phyloP scores from a whole-genome alignment of 2,888 invertebrate genomes.

The Rhodophaea formosa region DNA sequence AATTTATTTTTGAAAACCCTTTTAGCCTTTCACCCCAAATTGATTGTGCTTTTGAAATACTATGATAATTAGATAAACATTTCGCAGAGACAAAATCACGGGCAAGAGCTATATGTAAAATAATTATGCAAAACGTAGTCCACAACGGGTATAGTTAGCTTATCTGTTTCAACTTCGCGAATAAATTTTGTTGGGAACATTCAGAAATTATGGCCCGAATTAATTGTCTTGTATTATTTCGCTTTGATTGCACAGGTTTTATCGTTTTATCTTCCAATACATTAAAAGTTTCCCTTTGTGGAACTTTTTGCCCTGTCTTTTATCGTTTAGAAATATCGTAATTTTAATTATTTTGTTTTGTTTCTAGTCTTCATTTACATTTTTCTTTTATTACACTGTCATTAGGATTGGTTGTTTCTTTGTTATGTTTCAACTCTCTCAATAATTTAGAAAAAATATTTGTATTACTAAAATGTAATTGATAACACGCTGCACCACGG shows the following conservation, averaged over 20 bases:
- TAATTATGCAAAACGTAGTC: slow-evolving; percentile 34
- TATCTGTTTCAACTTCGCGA: slow-evolving; percentile 37
- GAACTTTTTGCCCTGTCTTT: slow-evolving; percentile 2
- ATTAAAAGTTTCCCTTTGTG: slow-evolving; percentile 4
- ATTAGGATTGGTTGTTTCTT: no score
- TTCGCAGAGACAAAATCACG: no score
- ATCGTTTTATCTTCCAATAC: background rate
- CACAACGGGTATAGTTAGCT: slow-evolving; percentile 30
- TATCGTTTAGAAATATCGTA: background rate
- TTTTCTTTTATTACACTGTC: background rate
- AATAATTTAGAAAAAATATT: no score
- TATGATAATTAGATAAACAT: no score
- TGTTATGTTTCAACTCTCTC: no score
- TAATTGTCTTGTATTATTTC: slow-evolving; percentile 16
- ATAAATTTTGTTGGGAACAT: slow-evolving; percentile 37
- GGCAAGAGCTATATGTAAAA: slow-evolving; percentile 20
- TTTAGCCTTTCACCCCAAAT: no score
- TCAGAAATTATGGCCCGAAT: slow-evolving; percentile 26
- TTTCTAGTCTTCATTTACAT: background rate
- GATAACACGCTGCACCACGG: no score
- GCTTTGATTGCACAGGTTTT: slow-evolving; percentile 4
- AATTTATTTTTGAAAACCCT: no score
- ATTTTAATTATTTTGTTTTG: background rate
- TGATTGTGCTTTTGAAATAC: no score
- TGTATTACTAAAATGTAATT: no score